These are phyloP conservation scores for Steinernema feltiae DNA, from an alignment of 1,140 invertebrate species.

Conservation along the genomic window DNA sequence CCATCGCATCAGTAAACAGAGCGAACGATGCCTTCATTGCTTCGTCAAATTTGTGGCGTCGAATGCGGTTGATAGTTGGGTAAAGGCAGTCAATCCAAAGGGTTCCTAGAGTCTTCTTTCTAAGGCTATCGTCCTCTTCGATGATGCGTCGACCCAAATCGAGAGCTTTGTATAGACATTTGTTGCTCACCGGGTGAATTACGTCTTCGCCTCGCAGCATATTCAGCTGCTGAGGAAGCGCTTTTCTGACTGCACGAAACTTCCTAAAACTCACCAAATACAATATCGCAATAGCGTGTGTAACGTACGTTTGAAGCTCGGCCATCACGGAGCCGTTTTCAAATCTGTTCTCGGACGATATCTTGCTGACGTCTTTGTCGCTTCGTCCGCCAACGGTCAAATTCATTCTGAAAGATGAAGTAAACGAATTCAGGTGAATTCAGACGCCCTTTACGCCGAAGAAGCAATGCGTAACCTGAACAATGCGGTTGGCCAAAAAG, in stretches of 20 bases:
- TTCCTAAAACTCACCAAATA: neutral
- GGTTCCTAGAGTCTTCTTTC: neutral
- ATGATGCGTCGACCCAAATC: neutral
- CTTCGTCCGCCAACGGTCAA: no score
- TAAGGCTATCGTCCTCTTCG: neutral
- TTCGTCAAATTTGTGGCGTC: neutral
- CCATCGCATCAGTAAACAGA: neutral
- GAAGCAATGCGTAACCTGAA: no score
- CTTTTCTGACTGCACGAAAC: neutral
- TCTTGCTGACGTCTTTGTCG: no score
- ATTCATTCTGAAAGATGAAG: neutral
- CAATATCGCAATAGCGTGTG: no score
- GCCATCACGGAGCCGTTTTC: neutral
- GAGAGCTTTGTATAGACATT: neutral
- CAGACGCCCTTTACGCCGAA: no score
- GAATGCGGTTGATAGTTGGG: neutral
- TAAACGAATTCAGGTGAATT: slow-evolving; percentile 19
- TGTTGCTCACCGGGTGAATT: neutral
- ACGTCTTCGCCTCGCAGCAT: neutral
- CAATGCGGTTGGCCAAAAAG: no score
- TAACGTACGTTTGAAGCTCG: neutral
- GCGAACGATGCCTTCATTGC: neutral
- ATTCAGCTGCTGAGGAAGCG: neutral
- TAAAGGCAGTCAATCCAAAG: neutral
- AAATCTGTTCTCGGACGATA: neutral